These are phyloP conservation scores for Ictidomys tridecemlineatus DNA, from an alignment of 2,113 vertebrate genomes.

Conservation along the genomic window DNA sequence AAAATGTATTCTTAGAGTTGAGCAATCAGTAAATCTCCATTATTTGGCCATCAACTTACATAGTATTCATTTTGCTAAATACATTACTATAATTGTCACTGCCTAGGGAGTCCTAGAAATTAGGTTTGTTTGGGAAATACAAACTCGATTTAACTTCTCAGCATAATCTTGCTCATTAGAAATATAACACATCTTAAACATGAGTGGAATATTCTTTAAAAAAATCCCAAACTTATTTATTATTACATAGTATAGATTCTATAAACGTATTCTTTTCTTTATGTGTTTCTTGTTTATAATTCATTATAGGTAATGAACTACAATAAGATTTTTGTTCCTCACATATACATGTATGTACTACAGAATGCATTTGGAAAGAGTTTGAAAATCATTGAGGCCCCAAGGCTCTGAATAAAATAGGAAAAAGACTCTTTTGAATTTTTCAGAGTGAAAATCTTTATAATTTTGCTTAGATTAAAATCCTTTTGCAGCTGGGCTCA, in stretches of 20 bases:
- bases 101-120: background rate
- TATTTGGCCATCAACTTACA: constrained; percentile 49
- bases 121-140: constrained; percentile 14
- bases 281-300: background rate
- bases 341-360: background rate
- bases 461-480: background rate
- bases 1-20: constrained; percentile 51
- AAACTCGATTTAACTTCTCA: constrained; percentile 7
- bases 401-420: background rate
- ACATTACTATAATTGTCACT: constrained; percentile 1
- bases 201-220: constrained; percentile 2
- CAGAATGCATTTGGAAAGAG: background rate
- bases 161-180: background rate
- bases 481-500: background rate
- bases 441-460: background rate
- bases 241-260: background rate
- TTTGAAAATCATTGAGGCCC: background rate
- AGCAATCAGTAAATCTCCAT: constrained; percentile 1
- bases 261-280: background rate
- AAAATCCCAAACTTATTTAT: background rate
- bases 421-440: background rate
- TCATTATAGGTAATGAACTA: background rate
- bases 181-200: background rate
- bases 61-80: constrained; percentile 11
- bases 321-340: background rate